A percentile compares a stretch with the other conserved stretches of the same genome.
Conservation (phyloP, 2,797 vertebrate species). For the Coilia nasus region DNA sequence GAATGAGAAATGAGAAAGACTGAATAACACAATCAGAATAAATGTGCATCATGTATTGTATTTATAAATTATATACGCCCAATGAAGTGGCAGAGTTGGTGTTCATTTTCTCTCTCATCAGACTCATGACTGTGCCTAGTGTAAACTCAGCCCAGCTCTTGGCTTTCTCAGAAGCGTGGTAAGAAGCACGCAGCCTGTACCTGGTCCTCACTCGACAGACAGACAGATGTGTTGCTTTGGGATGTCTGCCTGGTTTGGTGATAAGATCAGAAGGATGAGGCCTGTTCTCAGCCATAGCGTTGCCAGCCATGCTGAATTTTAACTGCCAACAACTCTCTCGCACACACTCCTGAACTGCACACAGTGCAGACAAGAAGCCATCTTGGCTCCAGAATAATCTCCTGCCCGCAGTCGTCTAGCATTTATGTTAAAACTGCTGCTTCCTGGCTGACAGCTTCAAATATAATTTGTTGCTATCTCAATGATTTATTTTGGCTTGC, state of each 20-base stretch:
- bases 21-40: neutral
- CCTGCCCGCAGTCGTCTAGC: neutral
- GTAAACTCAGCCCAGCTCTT: neutral
- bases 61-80: neutral
- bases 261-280: constrained; percentile 43
- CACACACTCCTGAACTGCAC: neutral
- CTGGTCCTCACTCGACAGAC: neutral
- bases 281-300: neutral
- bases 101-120: neutral
- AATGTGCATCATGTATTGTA: neutral
- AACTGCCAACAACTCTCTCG: neutral
- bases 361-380: neutral
- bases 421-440: neutral
- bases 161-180: neutral
- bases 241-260: constrained; percentile 26
- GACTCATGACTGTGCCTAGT: neutral
- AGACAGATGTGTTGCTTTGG: constrained; percentile 37
- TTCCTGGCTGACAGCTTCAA: neutral
- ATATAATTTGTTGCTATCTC: constrained; percentile 2
- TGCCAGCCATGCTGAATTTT: neutral
- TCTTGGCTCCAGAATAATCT: neutral
- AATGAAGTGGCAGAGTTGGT: neutral
- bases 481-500: constrained; percentile 1
- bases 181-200: neutral
- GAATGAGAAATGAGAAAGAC: too few species aligned